Base-by-base conservation (phyloP, 2,888 invertebrate genomes). In the Brachynemurus nebulosus region DNA sequence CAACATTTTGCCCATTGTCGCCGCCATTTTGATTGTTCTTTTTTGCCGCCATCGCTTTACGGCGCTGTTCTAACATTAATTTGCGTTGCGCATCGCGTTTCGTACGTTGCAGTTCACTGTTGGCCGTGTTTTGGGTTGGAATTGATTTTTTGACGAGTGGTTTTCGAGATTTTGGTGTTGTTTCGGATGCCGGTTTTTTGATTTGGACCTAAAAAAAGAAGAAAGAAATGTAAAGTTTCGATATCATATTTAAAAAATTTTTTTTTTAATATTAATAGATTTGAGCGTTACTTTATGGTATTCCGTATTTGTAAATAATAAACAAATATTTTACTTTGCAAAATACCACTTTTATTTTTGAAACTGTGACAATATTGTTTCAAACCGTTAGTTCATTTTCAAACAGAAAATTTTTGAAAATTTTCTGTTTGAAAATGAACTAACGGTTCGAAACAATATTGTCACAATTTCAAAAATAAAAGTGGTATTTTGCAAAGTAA, bases 21-120 rank as follows among this genome's bases (percentile, higher is more conserved):
- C 49, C 51, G 16, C 56, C 50, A 21, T 53, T 50, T 53, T 60
- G 59, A 12, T 47, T 47, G 27, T 52, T 53, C 45, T 53, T 37
- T 19, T 19, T 52, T 41, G 53, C 52, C 12, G 62, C 59, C 70
- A 76, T 72, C 7, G 71, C 76, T 50, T 70, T 68, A 59, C 85
- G 72, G 61, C 71, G 78, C 57, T 72, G 83, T 54, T 89, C 89
- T 51, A 90, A 63, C 72, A 92, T 72, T 54, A 83, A 81, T 54
- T 82, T 81, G 49, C 91, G 71, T 34, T 85, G 84, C 0, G 76
- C 73, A 57, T 82, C 85, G 2, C 80, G 66, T 49, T 75, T 61
- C 52, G 60, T 63, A 20, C 64, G 59, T 52, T 62, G 65, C 5
- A 66, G 67, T 54, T 70, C 68, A 50, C 64, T 67, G 45, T 68